phyloP scores from a whole-genome alignment of 2,113 vertebrate species.

The Protobothrops mucrosquamatus region DNA sequence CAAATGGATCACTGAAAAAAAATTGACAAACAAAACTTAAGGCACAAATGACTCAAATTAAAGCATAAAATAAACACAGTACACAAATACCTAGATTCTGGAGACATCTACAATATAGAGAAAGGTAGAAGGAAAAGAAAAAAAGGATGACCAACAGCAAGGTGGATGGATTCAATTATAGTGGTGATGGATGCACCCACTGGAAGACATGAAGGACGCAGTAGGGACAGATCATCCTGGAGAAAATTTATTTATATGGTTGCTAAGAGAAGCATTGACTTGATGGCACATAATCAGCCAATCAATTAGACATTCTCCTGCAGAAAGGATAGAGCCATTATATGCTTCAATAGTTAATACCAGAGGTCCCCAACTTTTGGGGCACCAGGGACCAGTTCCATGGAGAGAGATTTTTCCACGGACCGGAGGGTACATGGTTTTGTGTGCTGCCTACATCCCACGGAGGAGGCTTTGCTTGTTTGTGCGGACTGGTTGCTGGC shows the following conservation, averaged over 20 bases:
- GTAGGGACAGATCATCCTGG: background rate
- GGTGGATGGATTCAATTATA: background rate
- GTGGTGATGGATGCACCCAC: background rate
- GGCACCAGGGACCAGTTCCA: too few species aligned
- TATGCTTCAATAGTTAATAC: slow-evolving; percentile 1
- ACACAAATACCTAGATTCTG: background rate
- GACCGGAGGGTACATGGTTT: too few species aligned
- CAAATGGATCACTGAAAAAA: background rate
- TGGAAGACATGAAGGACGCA: background rate
- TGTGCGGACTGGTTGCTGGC: too few species aligned
- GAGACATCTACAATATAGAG: background rate
- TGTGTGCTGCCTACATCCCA: too few species aligned
- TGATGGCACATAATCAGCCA: background rate
- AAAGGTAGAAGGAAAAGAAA: background rate
- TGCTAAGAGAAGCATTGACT: background rate
- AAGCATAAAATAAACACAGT: background rate
- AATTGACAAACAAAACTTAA: background rate
- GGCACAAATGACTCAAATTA: background rate
- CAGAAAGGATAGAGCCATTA: background rate
- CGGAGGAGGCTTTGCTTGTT: too few species aligned
- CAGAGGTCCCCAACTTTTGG: too few species aligned
- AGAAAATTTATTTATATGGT: background rate
- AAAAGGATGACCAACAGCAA: background rate
- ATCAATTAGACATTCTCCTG: background rate
- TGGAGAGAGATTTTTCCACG: too few species aligned